Conservation (phyloP, 2,888 invertebrate genomes). For the Buathra laborator region DNA sequence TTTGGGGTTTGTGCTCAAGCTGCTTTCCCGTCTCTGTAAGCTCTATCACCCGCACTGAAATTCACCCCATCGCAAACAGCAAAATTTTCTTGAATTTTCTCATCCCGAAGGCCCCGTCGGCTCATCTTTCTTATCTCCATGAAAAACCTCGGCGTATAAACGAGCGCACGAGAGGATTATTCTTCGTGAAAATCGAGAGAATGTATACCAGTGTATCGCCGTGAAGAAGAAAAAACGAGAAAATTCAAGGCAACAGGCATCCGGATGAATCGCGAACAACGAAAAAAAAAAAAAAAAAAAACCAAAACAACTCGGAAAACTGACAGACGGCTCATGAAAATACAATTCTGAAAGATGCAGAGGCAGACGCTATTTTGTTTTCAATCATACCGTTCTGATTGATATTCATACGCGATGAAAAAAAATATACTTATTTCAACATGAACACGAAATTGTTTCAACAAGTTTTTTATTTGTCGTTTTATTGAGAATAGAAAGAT, state of each 20-base stretch:
- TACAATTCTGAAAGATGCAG: not conserved
- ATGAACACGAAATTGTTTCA: no score
- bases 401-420: not conserved
- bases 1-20: not conserved
- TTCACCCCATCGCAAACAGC: conserved; percentile 5
- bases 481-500: no score
- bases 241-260: conserved; percentile 37
- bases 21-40: conserved; percentile 1
- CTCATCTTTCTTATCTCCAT: conserved; percentile 41
- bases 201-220: not conserved
- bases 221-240: not conserved
- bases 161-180: conserved; percentile 10
- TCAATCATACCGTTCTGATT: conserved; percentile 4
- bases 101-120: not conserved
- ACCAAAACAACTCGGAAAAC: not conserved
- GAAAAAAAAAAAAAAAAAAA: not conserved
- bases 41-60: not conserved
- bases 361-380: not conserved
- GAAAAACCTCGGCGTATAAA: conserved; percentile 21
- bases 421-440: no score
- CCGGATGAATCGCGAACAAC: not conserved
- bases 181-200: conserved; percentile 22
- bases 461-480: no score
- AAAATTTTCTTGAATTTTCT: conserved; percentile 29
- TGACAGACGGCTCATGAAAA: conserved; percentile 18